Base-by-base conservation (phyloP, 2,113 vertebrate species). In the Sinocyclocheilus grahami region DNA sequence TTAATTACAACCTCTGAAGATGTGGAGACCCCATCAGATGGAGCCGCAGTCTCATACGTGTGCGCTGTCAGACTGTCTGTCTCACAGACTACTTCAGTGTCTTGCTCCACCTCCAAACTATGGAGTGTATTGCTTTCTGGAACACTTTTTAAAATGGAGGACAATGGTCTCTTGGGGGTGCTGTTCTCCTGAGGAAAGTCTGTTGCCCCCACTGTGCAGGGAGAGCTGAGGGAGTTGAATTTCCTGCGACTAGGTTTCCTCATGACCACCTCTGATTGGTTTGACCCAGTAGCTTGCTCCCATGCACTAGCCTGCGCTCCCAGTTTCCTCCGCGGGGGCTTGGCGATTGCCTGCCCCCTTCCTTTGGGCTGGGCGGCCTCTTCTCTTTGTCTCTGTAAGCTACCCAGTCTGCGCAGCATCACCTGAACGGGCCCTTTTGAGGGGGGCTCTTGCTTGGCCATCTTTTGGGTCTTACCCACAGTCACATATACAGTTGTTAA, bases 401-500 rank as follows among this genome's bases (percentile, higher is more conserved):
- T 97, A 83, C 97, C 96, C 13, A 98, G 92, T 22, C 95, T 92
- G 67, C 95, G 96, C 27, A 99, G 92, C 93, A 97, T 91, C 0
- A 96, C 96, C 88, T 96, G 96, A 42, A 96, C 96, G 0, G 95
- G 93, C 2, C 97, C 96, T 60, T 97, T 95, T 9, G 91, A 86
- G 91, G 86, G 89, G 0, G 85, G 9, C 86, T 92, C 92, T 24
- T 90, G 87, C 60, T 94, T 95, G 0, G 87, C 39, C 11, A 91
- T 88, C 12, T 72, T 91, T 7, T 83, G 87, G 30, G 94, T 92
- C 0, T 95, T 95, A 80, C 96, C 97, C 83, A 97, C 96, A 0
- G 95, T 96, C 92, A 98, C 93, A 16, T 98, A 99, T 89, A 98
- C 96, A 0, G 96, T 98, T 86, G 96, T 96, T 83, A 97, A 87